These are phyloP conservation scores for Heliothis subflexa DNA, from an alignment of 1,140 invertebrate genomes.

Conservation along the genomic window DNA sequence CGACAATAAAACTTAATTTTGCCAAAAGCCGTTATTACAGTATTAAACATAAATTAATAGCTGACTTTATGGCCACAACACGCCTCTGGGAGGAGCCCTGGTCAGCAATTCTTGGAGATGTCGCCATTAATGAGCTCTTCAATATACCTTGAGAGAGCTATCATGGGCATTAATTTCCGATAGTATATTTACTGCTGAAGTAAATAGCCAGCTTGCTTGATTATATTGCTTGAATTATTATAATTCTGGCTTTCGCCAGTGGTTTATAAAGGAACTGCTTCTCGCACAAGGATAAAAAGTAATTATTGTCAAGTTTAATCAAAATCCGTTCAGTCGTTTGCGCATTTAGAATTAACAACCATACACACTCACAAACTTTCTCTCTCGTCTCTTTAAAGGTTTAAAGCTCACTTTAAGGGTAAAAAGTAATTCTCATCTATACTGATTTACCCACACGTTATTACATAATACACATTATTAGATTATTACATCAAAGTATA, in stretches of 20 bases:
- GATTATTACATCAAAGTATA: no score
- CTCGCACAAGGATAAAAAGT: no score
- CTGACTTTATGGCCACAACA: conserved; percentile 56
- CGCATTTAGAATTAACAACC: no score
- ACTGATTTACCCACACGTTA: no score
- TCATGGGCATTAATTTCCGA: conserved; percentile 62
- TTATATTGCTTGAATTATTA: background rate
- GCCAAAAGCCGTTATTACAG: conserved; percentile 42
- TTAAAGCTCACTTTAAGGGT: no score
- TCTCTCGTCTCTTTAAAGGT: no score
- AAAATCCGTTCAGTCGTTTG: no score
- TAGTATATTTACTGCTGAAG: background rate
- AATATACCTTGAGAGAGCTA: conserved; percentile 70
- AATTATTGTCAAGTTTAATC: no score
- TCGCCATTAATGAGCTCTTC: conserved; percentile 75
- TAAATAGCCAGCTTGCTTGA: conserved; percentile 34
- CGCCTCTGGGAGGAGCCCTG: conserved; percentile 52
- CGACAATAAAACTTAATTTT: conserved; percentile 40
- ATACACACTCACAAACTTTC: no score
- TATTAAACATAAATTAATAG: conserved; percentile 48
- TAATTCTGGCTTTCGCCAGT: background rate
- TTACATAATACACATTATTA: no score
- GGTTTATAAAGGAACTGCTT: no score
- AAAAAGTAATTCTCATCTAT: no score
- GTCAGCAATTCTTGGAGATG: conserved; percentile 73